Conservation (phyloP, 2,888 invertebrate species). For the Tuberolachnus salignus region DNA sequence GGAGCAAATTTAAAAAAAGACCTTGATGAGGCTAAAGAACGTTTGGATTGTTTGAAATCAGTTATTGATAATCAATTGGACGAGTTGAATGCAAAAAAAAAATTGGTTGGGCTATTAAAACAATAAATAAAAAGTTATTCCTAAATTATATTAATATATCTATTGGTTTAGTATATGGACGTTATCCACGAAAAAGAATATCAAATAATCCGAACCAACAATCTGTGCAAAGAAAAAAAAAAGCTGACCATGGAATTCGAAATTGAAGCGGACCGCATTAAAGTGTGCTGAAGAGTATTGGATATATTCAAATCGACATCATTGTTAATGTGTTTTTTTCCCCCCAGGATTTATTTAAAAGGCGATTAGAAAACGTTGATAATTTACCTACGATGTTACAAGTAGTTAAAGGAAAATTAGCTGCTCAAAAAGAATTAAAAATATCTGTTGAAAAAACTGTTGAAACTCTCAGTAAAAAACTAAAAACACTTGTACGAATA, state of each 20-base stretch:
- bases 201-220: background rate
- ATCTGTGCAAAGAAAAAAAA: background rate
- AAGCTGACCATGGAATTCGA: background rate
- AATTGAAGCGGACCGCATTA: background rate
- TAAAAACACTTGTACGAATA: constrained; percentile 1
- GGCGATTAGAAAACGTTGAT: background rate
- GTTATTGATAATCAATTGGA: background rate
- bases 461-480: background rate
- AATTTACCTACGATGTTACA: background rate
- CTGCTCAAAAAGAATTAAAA: constrained; percentile 1
- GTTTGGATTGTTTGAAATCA: background rate
- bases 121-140: background rate
- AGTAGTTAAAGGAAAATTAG: background rate
- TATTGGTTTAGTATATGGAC: background rate
- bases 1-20: background rate
- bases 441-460: background rate
- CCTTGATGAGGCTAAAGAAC: background rate
- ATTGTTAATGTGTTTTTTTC: too few species aligned
- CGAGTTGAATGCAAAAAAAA: background rate
- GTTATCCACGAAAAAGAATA: constrained; percentile 10
- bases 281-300: background rate
- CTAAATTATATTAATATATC: background rate
- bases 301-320: background rate
- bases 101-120: background rate
- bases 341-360: constrained; percentile 18